Conservation (phyloP, 2,113 vertebrate species). For the Syngnathoides biaculeatus region DNA sequence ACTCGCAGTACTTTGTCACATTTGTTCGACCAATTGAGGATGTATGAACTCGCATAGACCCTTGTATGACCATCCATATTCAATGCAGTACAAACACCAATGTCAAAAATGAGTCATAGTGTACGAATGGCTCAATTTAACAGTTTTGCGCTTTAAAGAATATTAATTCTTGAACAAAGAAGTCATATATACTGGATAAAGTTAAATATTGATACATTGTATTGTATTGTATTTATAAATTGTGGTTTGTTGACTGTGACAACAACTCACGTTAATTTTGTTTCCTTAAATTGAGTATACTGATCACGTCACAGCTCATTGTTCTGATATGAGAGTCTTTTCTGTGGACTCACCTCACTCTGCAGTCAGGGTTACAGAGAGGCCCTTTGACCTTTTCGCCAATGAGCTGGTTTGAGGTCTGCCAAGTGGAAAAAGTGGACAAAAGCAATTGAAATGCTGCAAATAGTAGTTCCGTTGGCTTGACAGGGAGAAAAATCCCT, state of each 20-base stretch:
- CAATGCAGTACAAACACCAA: not conserved
- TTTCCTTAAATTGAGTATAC: not conserved
- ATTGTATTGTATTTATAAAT: not conserved
- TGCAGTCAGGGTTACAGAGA: slow-evolving; percentile 28
- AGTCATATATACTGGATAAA: not conserved
- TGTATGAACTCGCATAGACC: not conserved
- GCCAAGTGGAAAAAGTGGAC: slow-evolving; percentile 11
- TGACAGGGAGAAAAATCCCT: slow-evolving; percentile 40
- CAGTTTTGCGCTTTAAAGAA: not conserved
- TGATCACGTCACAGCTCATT: slow-evolving; percentile 24
- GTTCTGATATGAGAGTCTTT: slow-evolving; percentile 17
- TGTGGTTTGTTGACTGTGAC: not conserved
- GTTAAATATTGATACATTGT: too few relatives aligned
- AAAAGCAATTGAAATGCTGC: slow-evolving; percentile 12
- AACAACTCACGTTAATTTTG: slow-evolving; percentile 4
- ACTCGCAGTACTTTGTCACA: slow-evolving; percentile 23
- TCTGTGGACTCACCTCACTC: slow-evolving; percentile 49
- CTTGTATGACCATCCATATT: not conserved
- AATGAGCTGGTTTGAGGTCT: slow-evolving; percentile 30
- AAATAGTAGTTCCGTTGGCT: slow-evolving; percentile 28
- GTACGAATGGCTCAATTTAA: not conserved
- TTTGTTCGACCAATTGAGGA: slow-evolving; percentile 21
- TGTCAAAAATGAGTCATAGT: not conserved
- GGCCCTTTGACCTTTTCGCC: slow-evolving; percentile 54
- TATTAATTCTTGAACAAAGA: not conserved